These are phyloP conservation scores for Reticulitermes speratus DNA, from an alignment of 1,140 invertebrate species.

Conservation along the genomic window DNA sequence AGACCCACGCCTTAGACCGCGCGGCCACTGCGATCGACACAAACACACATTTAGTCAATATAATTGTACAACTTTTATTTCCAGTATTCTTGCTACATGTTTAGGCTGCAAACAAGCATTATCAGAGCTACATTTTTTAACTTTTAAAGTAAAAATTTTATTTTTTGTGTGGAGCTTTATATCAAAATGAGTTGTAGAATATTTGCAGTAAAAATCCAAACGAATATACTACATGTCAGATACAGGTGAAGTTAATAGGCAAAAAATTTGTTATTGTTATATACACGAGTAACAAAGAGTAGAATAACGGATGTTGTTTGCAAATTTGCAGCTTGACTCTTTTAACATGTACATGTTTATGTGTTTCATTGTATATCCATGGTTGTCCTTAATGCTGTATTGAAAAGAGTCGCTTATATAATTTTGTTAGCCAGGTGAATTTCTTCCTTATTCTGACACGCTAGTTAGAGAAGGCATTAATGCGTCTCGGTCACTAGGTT, in stretches of 20 bases:
- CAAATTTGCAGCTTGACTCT: background rate
- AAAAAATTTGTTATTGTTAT: background rate
- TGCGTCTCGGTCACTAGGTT: background rate
- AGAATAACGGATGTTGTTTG: background rate
- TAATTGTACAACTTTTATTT: too few species aligned
- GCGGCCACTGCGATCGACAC: too few species aligned
- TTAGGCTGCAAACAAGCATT: too few species aligned
- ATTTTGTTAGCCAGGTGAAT: constrained; percentile 7
- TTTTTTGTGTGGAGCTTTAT: too few species aligned
- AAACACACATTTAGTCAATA: too few species aligned
- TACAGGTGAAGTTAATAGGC: background rate
- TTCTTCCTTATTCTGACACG: background rate
- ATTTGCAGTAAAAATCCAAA: background rate
- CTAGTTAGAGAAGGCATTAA: background rate
- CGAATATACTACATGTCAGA: background rate
- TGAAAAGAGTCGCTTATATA: background rate
- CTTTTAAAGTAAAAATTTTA: too few species aligned
- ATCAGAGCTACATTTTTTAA: too few species aligned
- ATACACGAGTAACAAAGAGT: background rate
- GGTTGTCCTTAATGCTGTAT: too few species aligned
- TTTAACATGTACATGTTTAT: background rate
- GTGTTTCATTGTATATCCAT: too few species aligned
- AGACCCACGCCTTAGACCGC: too few species aligned
- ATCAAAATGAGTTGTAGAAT: too few species aligned
- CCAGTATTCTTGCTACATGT: too few species aligned